Evolutionary conservation across 2,888 invertebrate species (phyloP).

Genomic region (Fabriciana adippe): DNA sequence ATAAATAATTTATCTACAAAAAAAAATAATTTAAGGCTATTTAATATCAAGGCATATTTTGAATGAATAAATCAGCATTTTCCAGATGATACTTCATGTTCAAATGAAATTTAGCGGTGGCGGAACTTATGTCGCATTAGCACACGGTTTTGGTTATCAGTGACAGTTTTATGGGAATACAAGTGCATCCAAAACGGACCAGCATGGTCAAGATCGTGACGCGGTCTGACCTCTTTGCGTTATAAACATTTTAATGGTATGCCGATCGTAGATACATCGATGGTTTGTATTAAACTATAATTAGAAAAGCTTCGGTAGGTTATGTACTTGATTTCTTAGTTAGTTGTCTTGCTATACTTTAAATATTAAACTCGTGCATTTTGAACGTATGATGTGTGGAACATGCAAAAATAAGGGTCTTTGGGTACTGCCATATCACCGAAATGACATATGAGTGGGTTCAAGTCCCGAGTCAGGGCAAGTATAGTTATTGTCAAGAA

Average conservation of each 20-base stretch:
- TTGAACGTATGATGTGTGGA: too few relatives aligned
- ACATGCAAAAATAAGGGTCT: too few relatives aligned
- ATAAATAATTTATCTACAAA: too few relatives aligned
- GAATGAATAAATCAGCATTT: background rate
- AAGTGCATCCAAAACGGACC: conserved; percentile 62
- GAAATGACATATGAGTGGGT: too few relatives aligned
- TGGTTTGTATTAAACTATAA: conserved; percentile 17
- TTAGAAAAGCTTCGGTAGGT: conserved; percentile 7
- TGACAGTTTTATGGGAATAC: conserved; percentile 58
- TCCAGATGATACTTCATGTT: conserved; percentile 16
- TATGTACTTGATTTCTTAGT: background rate
- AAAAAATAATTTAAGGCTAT: too few relatives aligned
- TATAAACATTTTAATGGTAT: conserved; percentile 35
- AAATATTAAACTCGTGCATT: too few relatives aligned
- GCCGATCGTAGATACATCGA: conserved; percentile 25
- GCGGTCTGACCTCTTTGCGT: conserved; percentile 48
- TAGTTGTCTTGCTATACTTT: too few relatives aligned
- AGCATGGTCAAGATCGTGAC: conserved; percentile 66
- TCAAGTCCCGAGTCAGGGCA: too few relatives aligned
- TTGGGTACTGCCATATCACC: too few relatives aligned
- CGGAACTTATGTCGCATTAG: conserved; percentile 52
- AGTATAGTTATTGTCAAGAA: too few relatives aligned
- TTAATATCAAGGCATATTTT: background rate
- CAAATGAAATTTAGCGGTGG: conserved; percentile 34
- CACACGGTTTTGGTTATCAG: conserved; percentile 69